phyloP scores from a whole-genome alignment of 2,797 vertebrate species.

The Gallirallus australis region DNA sequence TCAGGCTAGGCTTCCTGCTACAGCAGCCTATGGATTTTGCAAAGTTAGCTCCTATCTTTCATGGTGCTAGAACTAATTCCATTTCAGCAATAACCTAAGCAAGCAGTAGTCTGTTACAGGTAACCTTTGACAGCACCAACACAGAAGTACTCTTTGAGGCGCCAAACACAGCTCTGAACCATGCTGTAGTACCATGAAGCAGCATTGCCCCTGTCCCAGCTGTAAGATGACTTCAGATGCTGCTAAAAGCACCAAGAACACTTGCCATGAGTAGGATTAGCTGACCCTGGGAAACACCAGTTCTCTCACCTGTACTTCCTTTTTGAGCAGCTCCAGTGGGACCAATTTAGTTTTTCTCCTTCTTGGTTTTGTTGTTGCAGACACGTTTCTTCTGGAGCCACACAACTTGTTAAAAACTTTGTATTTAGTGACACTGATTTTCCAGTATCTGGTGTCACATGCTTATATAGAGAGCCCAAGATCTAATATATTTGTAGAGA shows the following conservation, averaged over 20 bases:
- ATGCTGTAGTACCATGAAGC: no score
- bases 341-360: background rate
- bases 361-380: background rate
- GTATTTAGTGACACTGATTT: background rate
- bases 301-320: background rate
- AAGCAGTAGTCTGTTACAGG: background rate
- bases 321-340: background rate
- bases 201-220: background rate
- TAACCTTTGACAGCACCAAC: background rate
- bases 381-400: background rate
- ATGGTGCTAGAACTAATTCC: background rate
- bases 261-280: background rate
- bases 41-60: rapidly evolving
- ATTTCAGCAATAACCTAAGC: background rate
- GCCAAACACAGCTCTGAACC: background rate
- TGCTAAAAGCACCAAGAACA: background rate
- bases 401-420: no score
- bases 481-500: background rate
- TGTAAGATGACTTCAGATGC: background rate
- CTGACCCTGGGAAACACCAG: background rate
- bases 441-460: background rate
- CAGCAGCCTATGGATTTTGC: background rate
- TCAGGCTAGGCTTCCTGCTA: background rate
- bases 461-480: background rate
- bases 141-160: background rate